These are phyloP conservation scores for Callinectes sapidus DNA, from an alignment of 2,888 invertebrate genomes.

Conservation along the genomic window DNA sequence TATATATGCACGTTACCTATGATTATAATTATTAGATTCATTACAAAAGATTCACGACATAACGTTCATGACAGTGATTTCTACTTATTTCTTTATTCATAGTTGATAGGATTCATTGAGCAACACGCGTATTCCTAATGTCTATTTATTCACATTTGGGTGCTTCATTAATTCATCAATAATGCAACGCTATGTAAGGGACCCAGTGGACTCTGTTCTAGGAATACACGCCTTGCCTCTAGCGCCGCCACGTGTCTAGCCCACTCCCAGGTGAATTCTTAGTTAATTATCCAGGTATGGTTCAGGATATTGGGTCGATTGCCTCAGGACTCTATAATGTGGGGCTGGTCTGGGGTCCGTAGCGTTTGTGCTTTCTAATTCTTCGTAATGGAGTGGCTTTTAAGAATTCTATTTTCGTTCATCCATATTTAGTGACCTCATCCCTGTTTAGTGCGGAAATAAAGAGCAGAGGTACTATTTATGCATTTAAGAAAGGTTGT, in stretches of 20 bases:
- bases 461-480: background rate
- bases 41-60: too few relatives aligned
- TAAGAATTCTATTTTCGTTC: too few relatives aligned
- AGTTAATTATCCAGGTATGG: constrained; percentile 17
- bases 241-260: background rate
- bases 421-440: background rate
- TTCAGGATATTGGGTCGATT: background rate
- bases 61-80: too few relatives aligned
- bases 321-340: background rate
- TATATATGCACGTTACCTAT: too few relatives aligned
- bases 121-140: background rate
- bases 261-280: background rate
- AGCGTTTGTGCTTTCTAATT: background rate
- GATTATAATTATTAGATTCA: too few relatives aligned
- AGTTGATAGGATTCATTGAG: background rate
- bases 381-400: background rate
- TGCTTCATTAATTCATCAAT: constrained; percentile 1
- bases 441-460: background rate
- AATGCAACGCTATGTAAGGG: background rate
- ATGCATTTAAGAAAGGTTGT: background rate
- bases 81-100: too few relatives aligned
- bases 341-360: background rate
- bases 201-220: background rate
- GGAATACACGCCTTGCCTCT: background rate
- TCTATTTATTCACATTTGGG: background rate